Evolutionary conservation across 37 sponge, comb jelly and placozoan species (phyloP), one percentile per base, ranked within the genome.

Genomic region (Beroe forskalii): DNA sequence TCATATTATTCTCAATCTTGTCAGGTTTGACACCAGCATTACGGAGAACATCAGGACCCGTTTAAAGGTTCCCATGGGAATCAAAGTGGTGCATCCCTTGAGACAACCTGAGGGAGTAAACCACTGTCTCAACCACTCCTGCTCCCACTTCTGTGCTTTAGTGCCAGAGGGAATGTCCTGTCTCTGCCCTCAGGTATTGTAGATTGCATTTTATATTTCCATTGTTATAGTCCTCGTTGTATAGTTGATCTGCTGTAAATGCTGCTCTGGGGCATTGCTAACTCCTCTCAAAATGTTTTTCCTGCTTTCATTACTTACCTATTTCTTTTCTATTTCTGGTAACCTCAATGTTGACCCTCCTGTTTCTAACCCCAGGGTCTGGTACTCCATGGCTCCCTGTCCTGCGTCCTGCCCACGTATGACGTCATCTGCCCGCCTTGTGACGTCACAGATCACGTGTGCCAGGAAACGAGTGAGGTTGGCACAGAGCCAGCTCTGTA

Each of bases 321-420:
- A n/a, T n/a, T n/a, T n/a, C n/a, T n/a, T n/a, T n/a, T n/a, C n/a
- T n/a, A n/a, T n/a, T n/a, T n/a, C n/a, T n/a, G n/a, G n/a, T n/a
- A n/a, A n/a, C n/a, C n/a, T n/a, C n/a, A n/a, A n/a, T n/a, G n/a
- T n/a, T n/a, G n/a, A n/a, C n/a, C n/a, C n/a, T n/a, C n/a, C n/a
- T n/a, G n/a, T n/a, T n/a, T n/a, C n/a, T n/a, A n/a, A n/a, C n/a
- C 55, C 14, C 86, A 80, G 86, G 86, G 55, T 38, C 86, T 80
- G n/a, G 55, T 80, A 1, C 86, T 80, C 14, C 55, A 25, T 24
- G 27, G 42, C 55, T 3, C 48, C 2, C 14, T 27, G 3, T 27
- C 40, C 1, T 80, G 86, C 42, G 86, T 80, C 8, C 55, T 37
- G 14, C 44, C 55, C n/a, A 80, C 86, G 48, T 43, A 43, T 38